Base-by-base conservation (phyloP, 2,113 vertebrate species). In the Picathartes gymnocephalus region DNA sequence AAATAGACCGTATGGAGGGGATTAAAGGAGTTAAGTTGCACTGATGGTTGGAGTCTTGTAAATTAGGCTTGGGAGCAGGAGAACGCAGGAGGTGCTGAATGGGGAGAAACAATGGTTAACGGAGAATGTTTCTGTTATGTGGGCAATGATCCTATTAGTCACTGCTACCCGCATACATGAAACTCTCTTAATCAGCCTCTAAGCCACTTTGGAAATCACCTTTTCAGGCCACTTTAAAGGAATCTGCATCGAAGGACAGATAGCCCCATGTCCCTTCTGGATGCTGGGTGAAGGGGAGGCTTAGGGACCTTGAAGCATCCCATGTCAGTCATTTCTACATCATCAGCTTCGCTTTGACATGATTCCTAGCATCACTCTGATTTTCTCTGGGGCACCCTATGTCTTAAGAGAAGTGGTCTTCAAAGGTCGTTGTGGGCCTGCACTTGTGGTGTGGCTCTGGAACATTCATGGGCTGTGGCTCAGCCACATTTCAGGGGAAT, bases 21-120 rank as follows among this genome's bases (percentile, higher is more conserved):
- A 96, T 86, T 93, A 91, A 83, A 82, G 72, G 58, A 64, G 92
- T 94, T 92, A 94, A 93, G 37, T 91, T 83, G 33, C 71, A n/a
- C 61, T 58, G 72, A 76, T 44, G 39, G 44, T 45, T 30, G 51
- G 54, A 45, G 92, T 72, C 90, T 85, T 69, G 65, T 86, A 72
- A 94, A 88, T 93, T 51, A 81, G 64, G 28, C 24, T 66, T 21
- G 19, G 13, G 22, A 28, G 4, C 35, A 31, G 51, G 28, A n/a
- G 71, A 60, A 50, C 50, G n/a, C 8, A 39, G 78, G 69, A 44
- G 37, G 33, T 15, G 45, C 24, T 54, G 94, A 78, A 88, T 44
- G 51, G 30, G 24, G n/a, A 78, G 15, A 37, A 83, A 44, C 57
- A 33, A 42, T 74, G 40, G 25, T 37, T 37, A 44, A 93, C 16